Evolutionary conservation across 2,797 vertebrate species (phyloP), one percentile per base, ranked within the genome.

Genomic region (Rhabdophis nuchalis): DNA sequence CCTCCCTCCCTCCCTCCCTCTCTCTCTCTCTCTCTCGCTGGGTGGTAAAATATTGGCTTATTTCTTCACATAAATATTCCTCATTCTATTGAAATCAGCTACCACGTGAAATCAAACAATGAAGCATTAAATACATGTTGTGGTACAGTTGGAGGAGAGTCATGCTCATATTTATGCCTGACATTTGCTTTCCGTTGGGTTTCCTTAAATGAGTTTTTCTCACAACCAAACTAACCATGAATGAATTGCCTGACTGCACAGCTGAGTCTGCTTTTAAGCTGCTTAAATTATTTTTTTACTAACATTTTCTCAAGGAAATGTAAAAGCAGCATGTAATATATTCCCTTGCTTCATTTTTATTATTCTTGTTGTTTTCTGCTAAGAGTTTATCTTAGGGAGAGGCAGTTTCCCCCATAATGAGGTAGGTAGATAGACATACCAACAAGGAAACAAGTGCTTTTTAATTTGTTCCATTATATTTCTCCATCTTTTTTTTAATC

Each of bases 261-360:
- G 95, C 94, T 96, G 95, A 97, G 94, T 93, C 92, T 95, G 95
- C 96, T 96, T 96, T 96, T 93, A 89, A 94, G 93, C 96, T 94
- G 94, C 92, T 95, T 94, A 93, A 77, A 41, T 77, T 20, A 46
- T 95, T 93, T 94, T 93, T 96, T 93, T 27, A 89, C 93, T 92
- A 95, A 93, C 94, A 93, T 96, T 94, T 96, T 77, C 77, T 92
- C 89, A 88, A 94, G 92, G 92, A 95, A 96, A 96, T 94, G 27
- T 95, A 90, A 94, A 96, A 95, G 89, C 68, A 92, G 90, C 88
- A 56, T 94, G 90, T 96, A 94, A 96, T 96, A 95, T 96, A 97
- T 95, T 91, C 94, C 95, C 95, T 0, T 77, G 72, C 36, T 41
- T 77, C 20, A 41, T 77, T 77, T 77, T 77, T 36, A 16, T 72